Evolutionary conservation across 2,797 vertebrate species (phyloP).

Genomic region (Epinephelus awoara): DNA sequence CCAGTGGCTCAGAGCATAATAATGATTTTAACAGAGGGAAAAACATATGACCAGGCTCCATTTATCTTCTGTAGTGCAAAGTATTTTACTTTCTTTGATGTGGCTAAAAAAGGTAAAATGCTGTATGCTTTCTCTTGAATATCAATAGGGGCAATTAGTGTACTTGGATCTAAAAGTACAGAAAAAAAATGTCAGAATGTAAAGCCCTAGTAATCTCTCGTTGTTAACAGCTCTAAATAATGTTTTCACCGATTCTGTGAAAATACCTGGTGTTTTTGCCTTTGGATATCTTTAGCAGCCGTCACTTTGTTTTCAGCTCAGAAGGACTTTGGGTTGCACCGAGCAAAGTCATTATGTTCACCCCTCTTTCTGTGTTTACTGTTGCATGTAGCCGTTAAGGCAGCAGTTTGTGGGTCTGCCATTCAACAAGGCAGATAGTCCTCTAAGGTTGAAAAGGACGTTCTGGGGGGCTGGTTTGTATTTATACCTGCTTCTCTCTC

Average conservation of each 20-base stretch:
- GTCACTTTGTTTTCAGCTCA: constrained; percentile 42
- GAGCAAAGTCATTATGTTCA: constrained; percentile 26
- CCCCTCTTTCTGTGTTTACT: constrained; percentile 32
- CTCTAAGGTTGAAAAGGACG: constrained; percentile 32
- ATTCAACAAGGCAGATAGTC: constrained; percentile 36
- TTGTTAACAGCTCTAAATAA: constrained; percentile 18
- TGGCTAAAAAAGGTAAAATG: not conserved
- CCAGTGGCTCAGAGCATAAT: not conserved
- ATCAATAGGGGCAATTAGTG: constrained; percentile 15
- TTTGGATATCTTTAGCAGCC: constrained; percentile 25
- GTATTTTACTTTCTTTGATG: constrained; percentile 28
- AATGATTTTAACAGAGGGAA: not conserved
- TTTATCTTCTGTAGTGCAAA: not conserved
- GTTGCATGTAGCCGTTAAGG: constrained; percentile 31
- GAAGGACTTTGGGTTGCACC: constrained; percentile 22
- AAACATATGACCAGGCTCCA: not conserved
- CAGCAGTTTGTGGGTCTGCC: constrained; percentile 42
- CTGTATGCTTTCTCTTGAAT: not conserved
- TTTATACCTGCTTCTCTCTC: not conserved
- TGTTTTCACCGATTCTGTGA: constrained; percentile 13
- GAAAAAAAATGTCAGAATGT: constrained; percentile 6
- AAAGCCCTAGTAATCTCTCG: not conserved
- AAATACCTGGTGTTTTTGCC: constrained; percentile 2
- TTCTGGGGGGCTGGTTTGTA: constrained; percentile 42
- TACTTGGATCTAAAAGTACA: constrained; percentile 22